phyloP scores from a whole-genome alignment of 2,113 vertebrate genomes.

The Cheirogaleus medius region DNA sequence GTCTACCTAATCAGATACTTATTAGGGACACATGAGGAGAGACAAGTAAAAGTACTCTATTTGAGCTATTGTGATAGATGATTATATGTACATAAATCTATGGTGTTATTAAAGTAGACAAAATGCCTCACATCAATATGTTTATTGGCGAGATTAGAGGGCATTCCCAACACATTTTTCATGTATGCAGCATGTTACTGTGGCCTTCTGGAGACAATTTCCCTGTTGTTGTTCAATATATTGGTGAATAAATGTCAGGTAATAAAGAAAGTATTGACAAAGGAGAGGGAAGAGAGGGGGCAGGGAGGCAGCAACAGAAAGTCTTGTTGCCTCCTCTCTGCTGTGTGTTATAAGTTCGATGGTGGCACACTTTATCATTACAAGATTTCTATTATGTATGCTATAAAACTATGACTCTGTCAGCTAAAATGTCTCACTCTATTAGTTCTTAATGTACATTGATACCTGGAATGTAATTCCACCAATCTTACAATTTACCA shows the following conservation, averaged over 20 bases:
- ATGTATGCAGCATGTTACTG: background rate
- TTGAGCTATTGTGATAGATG: background rate
- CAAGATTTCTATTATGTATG: background rate
- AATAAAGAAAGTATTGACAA: conserved; percentile 33
- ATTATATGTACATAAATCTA: background rate
- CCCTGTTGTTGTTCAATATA: background rate
- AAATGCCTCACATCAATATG: background rate
- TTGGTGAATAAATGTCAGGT: conserved; percentile 2
- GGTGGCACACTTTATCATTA: background rate
- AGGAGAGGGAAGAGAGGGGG: background rate
- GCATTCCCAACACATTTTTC: background rate
- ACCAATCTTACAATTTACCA: background rate
- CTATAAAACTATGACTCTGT: background rate
- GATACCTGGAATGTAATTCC: background rate
- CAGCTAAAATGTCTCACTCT: background rate
- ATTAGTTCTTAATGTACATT: background rate
- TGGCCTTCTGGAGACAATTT: background rate
- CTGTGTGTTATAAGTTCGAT: background rate
- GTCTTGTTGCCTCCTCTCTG: background rate
- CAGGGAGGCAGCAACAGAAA: fast-evolving
- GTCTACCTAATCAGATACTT: background rate
- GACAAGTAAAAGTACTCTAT: background rate
- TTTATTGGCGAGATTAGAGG: background rate
- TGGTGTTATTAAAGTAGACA: background rate
- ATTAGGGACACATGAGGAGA: background rate